Evolutionary conservation across 2,113 vertebrate species (phyloP).

Genomic region (Deroptyus accipitrinus): DNA sequence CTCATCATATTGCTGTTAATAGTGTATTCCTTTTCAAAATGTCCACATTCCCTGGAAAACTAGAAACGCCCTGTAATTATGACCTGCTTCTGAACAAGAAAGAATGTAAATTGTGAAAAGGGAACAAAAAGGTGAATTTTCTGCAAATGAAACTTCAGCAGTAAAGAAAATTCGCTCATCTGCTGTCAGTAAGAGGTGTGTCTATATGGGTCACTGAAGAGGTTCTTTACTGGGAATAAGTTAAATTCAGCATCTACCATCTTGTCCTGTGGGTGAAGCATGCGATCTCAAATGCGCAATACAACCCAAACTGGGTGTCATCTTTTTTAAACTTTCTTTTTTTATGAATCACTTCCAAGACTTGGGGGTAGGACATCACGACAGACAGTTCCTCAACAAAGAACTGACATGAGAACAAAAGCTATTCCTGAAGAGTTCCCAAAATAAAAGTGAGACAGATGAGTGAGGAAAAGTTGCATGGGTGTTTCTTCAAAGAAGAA

Average conservation of each 20-base stretch:
- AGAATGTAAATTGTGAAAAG: background rate
- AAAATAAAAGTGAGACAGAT: constrained; percentile 62
- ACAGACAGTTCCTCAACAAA: constrained; percentile 58
- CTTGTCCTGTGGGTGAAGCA: constrained; percentile 63
- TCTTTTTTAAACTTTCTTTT: constrained; percentile 54
- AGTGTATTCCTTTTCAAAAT: background rate
- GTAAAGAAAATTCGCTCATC: constrained; percentile 18
- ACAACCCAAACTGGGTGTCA: constrained; percentile 36
- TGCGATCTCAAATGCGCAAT: constrained; percentile 44
- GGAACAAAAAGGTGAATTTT: constrained; percentile 6
- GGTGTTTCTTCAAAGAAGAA: constrained; percentile 27
- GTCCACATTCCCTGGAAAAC: background rate
- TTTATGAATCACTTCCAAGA: constrained; percentile 44
- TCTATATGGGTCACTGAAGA: constrained; percentile 54
- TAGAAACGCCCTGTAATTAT: background rate
- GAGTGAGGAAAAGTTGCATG: constrained; percentile 35
- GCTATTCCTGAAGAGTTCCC: constrained; percentile 50
- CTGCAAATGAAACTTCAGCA: constrained; percentile 14
- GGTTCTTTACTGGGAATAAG: constrained; percentile 49
- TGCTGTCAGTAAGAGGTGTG: constrained; percentile 44
- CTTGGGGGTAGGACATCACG: constrained; percentile 28
- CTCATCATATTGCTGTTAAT: background rate
- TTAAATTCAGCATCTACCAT: constrained; percentile 65
- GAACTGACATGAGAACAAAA: constrained; percentile 61
- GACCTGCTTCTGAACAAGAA: background rate